Percentiles rank a stretch among this genome's conserved stretches.
Conservation (phyloP, 2,888 invertebrate species). For the Nymphalis urticae region DNA sequence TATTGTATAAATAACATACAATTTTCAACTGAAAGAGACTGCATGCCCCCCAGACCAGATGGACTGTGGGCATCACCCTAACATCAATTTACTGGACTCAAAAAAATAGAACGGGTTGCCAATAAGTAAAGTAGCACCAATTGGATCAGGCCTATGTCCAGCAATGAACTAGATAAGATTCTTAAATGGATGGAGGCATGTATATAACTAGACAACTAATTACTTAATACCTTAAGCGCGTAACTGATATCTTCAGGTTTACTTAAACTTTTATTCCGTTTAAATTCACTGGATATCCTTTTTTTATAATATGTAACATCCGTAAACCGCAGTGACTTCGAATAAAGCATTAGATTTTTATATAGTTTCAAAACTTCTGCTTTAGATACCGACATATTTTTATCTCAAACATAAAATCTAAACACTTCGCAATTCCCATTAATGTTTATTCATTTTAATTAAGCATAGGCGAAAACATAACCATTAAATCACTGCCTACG, state of each 20-base stretch:
- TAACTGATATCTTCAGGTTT: conserved; percentile 60
- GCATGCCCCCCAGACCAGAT: too few species aligned
- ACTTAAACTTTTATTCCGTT: conserved; percentile 81
- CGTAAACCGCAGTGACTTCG: conserved; percentile 87
- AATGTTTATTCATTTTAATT: background rate
- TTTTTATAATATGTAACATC: conserved; percentile 88
- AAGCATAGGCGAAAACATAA: background rate
- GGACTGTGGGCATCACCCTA: too few species aligned
- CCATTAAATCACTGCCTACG: background rate
- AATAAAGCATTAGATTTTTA: conserved; percentile 89
- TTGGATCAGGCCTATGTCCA: too few species aligned
- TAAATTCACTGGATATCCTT: conserved; percentile 88
- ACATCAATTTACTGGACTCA: too few species aligned
- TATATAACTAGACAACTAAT: background rate
- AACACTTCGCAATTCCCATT: background rate
- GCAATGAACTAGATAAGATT: too few species aligned
- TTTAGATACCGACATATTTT: conserved; percentile 55
- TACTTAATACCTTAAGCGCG: conserved; percentile 60
- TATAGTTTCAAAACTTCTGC: conserved; percentile 87
- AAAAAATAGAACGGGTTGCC: too few species aligned
- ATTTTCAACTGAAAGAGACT: too few species aligned
- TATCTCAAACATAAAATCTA: background rate
- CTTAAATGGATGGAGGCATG: too few species aligned
- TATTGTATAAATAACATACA: too few species aligned
- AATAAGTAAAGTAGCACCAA: too few species aligned